Conservation (phyloP, 2,888 invertebrate genomes). For the Pheosia tremula region DNA sequence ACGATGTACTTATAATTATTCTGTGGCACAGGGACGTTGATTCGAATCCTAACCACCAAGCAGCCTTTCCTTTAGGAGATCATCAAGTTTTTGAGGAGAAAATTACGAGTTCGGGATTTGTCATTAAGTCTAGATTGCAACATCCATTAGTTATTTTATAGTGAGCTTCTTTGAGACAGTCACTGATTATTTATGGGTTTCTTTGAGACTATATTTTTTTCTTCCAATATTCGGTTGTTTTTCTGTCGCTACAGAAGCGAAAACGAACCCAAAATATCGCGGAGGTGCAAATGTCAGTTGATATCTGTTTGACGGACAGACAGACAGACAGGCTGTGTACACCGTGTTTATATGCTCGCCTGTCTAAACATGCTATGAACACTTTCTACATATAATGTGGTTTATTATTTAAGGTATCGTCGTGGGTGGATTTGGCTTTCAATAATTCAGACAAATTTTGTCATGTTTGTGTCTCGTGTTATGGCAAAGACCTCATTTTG, state of each 20-base stretch:
- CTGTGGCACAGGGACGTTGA: no score
- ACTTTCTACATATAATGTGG: constrained; percentile 16
- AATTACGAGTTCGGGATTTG: no score
- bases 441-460: neutral
- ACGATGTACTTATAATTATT: no score
- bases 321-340: constrained; percentile 19
- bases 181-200: no score
- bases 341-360: constrained; percentile 29
- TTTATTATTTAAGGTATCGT: constrained; percentile 9
- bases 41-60: no score
- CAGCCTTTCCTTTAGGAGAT: no score
- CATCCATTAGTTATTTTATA: no score
- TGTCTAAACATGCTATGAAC: constrained; percentile 25
- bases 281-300: constrained; percentile 36
- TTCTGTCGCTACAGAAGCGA: constrained; percentile 16
- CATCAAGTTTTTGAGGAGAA: no score
- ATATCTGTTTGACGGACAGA: constrained; percentile 36
- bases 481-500: neutral
- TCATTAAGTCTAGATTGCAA: no score
- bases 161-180: no score
- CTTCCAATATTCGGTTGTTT: neutral
- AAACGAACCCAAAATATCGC: constrained; percentile 14
- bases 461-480: neutral
- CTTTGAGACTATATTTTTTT: no score
- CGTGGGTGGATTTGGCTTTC: neutral